Percentiles rank a stretch among this genome's conserved stretches.
phyloP scores from a whole-genome alignment of 2,113 vertebrate species.

The Seriola aureovittata region DNA sequence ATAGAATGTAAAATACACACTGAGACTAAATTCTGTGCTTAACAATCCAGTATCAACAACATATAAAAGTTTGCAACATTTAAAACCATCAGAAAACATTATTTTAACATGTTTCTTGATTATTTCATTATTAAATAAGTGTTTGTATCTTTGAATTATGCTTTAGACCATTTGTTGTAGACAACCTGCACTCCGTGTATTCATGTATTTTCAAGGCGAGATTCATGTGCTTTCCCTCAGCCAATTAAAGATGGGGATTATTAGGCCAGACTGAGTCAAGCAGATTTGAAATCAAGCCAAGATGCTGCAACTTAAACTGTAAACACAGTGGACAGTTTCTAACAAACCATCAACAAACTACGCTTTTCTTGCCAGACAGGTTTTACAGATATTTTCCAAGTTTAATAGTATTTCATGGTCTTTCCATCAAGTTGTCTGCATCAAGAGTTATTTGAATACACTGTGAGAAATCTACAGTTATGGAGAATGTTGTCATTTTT shows the following conservation, averaged over 20 bases:
- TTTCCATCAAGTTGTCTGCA: neutral
- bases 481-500: neutral
- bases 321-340: neutral
- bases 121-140: neutral
- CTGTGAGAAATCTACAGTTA: neutral
- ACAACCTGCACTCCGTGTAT: neutral
- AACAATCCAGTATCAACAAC: too few species aligned
- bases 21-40: too few species aligned
- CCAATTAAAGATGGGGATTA: slow-evolving; percentile 72
- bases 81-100: neutral
- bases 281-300: slow-evolving; percentile 64
- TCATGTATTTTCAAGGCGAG: neutral
- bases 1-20: neutral
- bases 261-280: slow-evolving; percentile 56
- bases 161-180: neutral
- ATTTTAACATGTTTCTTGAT: neutral
- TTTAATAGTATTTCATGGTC: neutral
- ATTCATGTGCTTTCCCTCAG: slow-evolving; percentile 47
- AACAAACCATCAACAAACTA: neutral
- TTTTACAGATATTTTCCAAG: neutral
- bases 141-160: neutral
- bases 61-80: neutral
- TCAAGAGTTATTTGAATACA: neutral
- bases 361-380: neutral
- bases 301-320: slow-evolving; percentile 21